phyloP scores from a whole-genome alignment of 92 coral and sea anemone species.

The Porites evermanni region DNA sequence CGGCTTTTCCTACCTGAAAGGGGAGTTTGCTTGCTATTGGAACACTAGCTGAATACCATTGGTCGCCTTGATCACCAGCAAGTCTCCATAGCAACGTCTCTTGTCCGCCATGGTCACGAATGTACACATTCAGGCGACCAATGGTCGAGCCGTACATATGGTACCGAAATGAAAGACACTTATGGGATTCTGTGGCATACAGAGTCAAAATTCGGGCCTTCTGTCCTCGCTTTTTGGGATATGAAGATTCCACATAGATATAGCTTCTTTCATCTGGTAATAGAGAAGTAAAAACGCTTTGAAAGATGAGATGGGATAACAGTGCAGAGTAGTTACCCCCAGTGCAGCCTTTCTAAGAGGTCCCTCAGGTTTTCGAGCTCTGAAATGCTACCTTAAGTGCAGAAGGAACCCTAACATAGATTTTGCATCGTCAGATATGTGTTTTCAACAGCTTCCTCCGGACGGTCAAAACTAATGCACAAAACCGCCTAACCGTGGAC shows the following conservation, averaged over 20 bases:
- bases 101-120: conserved; percentile 17
- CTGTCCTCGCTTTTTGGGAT: conserved; percentile 11
- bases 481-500: no score
- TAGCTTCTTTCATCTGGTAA: neutral
- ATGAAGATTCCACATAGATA: conserved; percentile 53
- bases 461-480: no score
- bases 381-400: no score
- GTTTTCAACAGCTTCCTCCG: no score
- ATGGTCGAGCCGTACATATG: conserved; percentile 66
- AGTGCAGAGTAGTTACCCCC: no score
- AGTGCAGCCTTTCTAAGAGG: no score
- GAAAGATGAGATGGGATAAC: neutral
- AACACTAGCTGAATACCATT: conserved; percentile 52
- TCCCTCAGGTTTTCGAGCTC: no score
- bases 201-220: conserved; percentile 6
- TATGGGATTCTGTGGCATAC: conserved; percentile 21
- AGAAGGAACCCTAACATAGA: no score
- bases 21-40: conserved; percentile 34
- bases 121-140: conserved; percentile 73
- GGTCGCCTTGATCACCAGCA: conserved; percentile 61
- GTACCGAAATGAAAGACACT: conserved; percentile 66
- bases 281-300: neutral
- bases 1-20: conserved; percentile 48
- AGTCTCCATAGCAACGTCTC: conserved; percentile 69
- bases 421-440: no score